These are phyloP conservation scores for Arizona elegans DNA, from an alignment of 2,113 vertebrate genomes.

Conservation along the genomic window DNA sequence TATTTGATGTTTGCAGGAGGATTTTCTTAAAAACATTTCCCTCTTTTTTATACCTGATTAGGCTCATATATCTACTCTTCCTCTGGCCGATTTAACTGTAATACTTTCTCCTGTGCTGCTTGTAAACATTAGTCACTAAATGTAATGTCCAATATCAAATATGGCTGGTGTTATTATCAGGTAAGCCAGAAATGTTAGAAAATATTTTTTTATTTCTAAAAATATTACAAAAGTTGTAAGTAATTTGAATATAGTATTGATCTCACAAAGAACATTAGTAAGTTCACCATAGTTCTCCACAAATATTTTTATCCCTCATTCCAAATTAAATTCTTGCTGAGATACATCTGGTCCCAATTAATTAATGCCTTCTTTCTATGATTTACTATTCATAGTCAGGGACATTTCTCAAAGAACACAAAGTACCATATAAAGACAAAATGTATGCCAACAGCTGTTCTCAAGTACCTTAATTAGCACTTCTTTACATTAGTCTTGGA, in stretches of 20 bases:
- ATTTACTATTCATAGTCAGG: slow-evolving; percentile 53
- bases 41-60: not conserved
- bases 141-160: not conserved
- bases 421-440: slow-evolving; percentile 61
- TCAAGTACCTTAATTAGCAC: slow-evolving; percentile 65
- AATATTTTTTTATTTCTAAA: not conserved
- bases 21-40: not conserved
- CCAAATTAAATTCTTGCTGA: slow-evolving; percentile 33
- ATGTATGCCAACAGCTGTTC: slow-evolving; percentile 58
- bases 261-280: not conserved
- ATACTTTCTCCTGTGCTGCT: not conserved
- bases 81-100: not conserved
- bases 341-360: slow-evolving; percentile 31
- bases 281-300: not conserved
- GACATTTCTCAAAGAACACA: slow-evolving; percentile 44
- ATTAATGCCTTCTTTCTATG: slow-evolving; percentile 52
- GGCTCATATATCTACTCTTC: not conserved
- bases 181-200: not conserved
- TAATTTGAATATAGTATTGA: not conserved
- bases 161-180: not conserved
- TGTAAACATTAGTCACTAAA: too few species aligned
- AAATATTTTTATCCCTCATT: not conserved
- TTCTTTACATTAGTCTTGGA: slow-evolving; percentile 64
- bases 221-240: not conserved
- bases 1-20: not conserved